Percentiles rank a stretch among this genome's conserved stretches.
Conservation (phyloP, 2,888 invertebrate species). For the Drosophila kambysellisi region DNA sequence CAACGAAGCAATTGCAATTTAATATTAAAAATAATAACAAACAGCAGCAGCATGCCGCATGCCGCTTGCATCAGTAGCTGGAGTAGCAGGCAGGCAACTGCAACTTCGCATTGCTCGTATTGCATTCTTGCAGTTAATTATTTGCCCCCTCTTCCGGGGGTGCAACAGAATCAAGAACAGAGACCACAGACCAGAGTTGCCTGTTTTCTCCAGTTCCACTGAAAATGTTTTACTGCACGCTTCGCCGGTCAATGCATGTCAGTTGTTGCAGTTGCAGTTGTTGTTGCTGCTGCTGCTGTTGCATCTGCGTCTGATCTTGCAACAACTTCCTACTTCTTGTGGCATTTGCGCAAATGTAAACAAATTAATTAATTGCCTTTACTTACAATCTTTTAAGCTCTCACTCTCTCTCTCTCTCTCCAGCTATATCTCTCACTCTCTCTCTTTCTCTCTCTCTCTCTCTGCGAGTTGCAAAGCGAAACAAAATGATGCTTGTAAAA, state of each 20-base stretch:
- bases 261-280: constrained; percentile 44
- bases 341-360: constrained; percentile 75
- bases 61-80: constrained; percentile 31
- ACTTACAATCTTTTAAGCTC: constrained; percentile 64
- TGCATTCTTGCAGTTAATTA: constrained; percentile 81
- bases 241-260: constrained; percentile 78
- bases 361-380: constrained; percentile 80
- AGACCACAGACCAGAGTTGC: constrained; percentile 54
- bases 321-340: constrained; percentile 79
- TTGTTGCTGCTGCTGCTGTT: constrained; percentile 36
- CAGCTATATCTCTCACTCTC: not conserved
- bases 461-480: constrained; percentile 28
- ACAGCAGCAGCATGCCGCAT: constrained; percentile 57
- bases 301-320: constrained; percentile 79
- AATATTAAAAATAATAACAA: constrained; percentile 83
- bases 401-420: not conserved
- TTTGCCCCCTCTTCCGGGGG: constrained; percentile 53
- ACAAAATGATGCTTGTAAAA: constrained; percentile 47
- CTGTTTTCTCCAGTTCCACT: constrained; percentile 72
- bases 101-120: constrained; percentile 70
- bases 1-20: constrained; percentile 81
- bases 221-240: constrained; percentile 79
- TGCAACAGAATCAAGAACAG: constrained; percentile 14
- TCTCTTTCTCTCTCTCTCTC: not conserved
- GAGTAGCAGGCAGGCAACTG: constrained; percentile 8